Evolutionary conservation across 2,113 vertebrate species (phyloP).

Genomic region (Crotalus horridus): DNA sequence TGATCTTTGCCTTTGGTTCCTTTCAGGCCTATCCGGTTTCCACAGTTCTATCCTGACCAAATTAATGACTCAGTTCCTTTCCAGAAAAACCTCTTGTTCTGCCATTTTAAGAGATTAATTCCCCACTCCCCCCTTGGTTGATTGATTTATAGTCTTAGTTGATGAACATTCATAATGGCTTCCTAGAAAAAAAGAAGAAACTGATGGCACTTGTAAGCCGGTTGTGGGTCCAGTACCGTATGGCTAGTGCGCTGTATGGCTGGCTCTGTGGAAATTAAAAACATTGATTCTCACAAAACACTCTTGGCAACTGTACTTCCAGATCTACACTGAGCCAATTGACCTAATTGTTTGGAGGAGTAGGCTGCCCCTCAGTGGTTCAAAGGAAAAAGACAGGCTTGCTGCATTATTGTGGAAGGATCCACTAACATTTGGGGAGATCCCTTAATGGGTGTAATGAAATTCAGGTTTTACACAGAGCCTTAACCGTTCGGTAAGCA

Average conservation of each 20-base stretch:
- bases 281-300: background rate
- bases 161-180: background rate
- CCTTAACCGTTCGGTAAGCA: background rate
- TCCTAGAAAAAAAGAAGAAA: background rate
- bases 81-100: background rate
- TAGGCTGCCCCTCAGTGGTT: constrained; percentile 8
- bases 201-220: background rate
- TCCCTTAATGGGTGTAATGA: background rate
- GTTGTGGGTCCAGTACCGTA: background rate
- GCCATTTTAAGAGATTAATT: background rate
- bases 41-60: background rate
- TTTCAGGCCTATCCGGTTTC: background rate
- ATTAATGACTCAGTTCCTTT: background rate
- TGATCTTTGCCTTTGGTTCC: background rate
- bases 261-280: background rate
- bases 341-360: background rate
- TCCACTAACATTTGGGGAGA: background rate
- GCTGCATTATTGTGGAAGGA: background rate
- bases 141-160: background rate
- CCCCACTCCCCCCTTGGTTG: background rate
- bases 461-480: background rate
- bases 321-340: background rate
- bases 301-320: background rate
- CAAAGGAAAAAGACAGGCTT: background rate
- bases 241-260: background rate